Percentiles rank a stretch among this genome's conserved stretches.
Conservation (phyloP, 2,888 invertebrate genomes). For the Ernsta delagoae region DNA sequence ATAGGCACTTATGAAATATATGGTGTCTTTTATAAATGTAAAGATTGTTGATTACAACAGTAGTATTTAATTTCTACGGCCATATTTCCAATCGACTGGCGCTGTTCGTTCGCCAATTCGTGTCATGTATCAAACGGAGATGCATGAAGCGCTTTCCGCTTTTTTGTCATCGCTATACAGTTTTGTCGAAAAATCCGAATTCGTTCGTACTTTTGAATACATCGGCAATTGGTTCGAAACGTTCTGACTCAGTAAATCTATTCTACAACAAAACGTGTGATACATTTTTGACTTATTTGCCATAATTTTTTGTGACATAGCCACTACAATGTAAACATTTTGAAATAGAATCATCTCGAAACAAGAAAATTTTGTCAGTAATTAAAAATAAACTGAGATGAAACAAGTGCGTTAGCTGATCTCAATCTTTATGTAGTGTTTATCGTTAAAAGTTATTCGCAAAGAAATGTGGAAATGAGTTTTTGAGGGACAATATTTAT, state of each 20-base stretch:
- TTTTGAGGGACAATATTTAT: slow-evolving; percentile 42
- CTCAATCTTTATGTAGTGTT: slow-evolving; percentile 20
- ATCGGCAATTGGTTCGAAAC: slow-evolving; percentile 1
- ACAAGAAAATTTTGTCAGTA: no score
- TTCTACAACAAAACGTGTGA: background rate
- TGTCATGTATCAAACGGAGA: slow-evolving; percentile 7
- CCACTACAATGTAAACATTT: background rate
- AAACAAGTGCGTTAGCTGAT: background rate
- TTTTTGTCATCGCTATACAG: slow-evolving; percentile 23
- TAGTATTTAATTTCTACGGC: no score
- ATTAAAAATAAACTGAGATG: no score
- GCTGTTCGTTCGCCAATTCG: no score
- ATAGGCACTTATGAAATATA: no score
- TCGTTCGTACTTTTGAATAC: slow-evolving; percentile 3
- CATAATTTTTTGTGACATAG: background rate
- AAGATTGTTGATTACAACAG: no score
- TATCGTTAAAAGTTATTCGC: slow-evolving; percentile 36
- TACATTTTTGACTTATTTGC: background rate
- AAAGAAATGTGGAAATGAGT: slow-evolving; percentile 25
- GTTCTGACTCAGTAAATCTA: slow-evolving; percentile 10
- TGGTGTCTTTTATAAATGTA: no score
- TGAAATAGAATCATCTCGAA: no score
- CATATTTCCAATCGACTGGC: no score
- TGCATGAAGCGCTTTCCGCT: slow-evolving; percentile 21
- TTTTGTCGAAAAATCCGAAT: slow-evolving; percentile 23